Evolutionary conservation across 1,140 invertebrate species (phyloP), one percentile per base, ranked within the genome.

Genomic region (Triops cancriformis): DNA sequence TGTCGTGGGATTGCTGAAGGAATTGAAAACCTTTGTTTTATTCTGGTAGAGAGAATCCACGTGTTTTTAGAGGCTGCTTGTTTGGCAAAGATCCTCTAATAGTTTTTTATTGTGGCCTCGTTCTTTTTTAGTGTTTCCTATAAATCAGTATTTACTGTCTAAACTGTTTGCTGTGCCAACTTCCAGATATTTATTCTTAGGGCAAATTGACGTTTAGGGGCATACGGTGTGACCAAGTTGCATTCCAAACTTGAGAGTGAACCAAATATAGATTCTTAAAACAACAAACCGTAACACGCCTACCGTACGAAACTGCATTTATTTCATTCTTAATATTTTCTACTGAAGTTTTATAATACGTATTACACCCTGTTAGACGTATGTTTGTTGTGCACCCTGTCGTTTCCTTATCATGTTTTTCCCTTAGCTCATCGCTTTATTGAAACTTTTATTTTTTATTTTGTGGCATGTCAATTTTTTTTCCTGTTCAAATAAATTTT

Each of bases 61-160:
- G 23, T 1, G 51, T 23, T 64, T 64, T 64, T 64, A 64, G 51
- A 64, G 14, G 51, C n/a, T n/a, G 23, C 5, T 64, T 18, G 14
- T 64, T 64, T 12, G 51, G 51, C 14, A 18, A 64, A 64, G 18
- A 64, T 9, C 51, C 51, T 64, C 51, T 64, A 12, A 7, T 18
- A 23, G 14, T 1, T 64, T 64, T 45, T n/a, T 23, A n/a, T 64
- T 0, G n/a, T 18, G 51, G 51, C 51, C 51, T 64, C 51, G 51
- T 64, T 64, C 23, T 7, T 64, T 64, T 18, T 18, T 18, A n/a
- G 45, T 64, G 51, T 64, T 64, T 64, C 51, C 14, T 64, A 64
- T 64, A 23, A n/a, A 64, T 64, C 51, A 64, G 51, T 64, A 64
- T 64, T 64, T 23, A 64, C 51, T 64, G 51, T 64, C 14, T 64